phyloP scores from a whole-genome alignment of 2,888 invertebrate species.

The Epinotia ramella region DNA sequence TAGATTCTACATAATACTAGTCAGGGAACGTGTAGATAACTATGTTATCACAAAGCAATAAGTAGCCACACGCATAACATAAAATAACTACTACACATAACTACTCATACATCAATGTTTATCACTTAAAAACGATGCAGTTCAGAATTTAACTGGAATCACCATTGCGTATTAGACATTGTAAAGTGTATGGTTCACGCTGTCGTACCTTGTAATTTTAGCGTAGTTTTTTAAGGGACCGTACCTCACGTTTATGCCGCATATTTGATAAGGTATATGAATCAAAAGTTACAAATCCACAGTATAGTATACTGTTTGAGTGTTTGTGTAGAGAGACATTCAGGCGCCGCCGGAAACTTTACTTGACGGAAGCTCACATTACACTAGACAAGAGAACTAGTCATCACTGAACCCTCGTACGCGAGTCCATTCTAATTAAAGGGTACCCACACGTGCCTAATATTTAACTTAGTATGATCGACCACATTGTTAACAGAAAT shows the following conservation, averaged over 20 bases:
- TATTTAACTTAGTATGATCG: background rate
- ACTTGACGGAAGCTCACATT: too few relatives aligned
- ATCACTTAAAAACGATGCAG: background rate
- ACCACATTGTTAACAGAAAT: constrained; percentile 1
- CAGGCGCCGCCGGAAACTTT: too few relatives aligned
- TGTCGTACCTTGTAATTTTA: background rate
- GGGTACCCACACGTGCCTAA: background rate
- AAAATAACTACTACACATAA: too few relatives aligned
- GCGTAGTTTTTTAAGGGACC: background rate
- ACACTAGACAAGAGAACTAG: too few relatives aligned
- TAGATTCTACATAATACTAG: background rate
- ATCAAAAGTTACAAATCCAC: too few relatives aligned
- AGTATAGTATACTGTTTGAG: too few relatives aligned
- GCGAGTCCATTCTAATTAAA: too few relatives aligned
- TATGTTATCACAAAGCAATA: background rate
- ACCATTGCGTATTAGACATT: background rate
- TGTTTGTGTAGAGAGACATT: too few relatives aligned
- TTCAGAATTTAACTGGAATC: background rate
- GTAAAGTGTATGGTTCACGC: background rate
- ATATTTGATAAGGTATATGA: too few relatives aligned
- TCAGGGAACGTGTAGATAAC: background rate
- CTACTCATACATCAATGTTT: too few relatives aligned
- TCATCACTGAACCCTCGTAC: too few relatives aligned
- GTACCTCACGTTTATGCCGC: too few relatives aligned
- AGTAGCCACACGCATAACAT: background rate